phyloP scores from a whole-genome alignment of 1,140 invertebrate species.

The Drosophila triauraria region DNA sequence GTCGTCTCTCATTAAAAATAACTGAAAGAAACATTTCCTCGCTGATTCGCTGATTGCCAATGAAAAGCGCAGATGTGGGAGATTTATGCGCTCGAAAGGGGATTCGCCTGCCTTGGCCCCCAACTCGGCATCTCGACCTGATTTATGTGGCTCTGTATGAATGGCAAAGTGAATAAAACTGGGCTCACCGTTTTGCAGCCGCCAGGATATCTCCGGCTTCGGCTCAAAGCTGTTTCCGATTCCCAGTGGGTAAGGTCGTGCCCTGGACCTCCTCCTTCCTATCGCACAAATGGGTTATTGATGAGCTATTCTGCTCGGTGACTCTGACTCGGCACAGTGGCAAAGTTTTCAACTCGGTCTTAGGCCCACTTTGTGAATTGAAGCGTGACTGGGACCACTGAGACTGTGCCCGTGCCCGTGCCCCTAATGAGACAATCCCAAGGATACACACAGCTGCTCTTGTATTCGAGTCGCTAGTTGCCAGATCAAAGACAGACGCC shows the following conservation, averaged over 20 bases:
- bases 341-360: slow-evolving; percentile 63
- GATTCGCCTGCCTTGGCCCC: slow-evolving; percentile 38
- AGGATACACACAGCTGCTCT: slow-evolving; percentile 9
- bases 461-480: slow-evolving; percentile 20
- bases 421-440: slow-evolving; percentile 52
- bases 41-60: slow-evolving; percentile 69
- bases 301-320: slow-evolving; percentile 72
- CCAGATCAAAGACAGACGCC: slow-evolving; percentile 2
- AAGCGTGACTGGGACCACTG: slow-evolving; percentile 64
- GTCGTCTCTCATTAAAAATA: slow-evolving; percentile 68
- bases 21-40: slow-evolving; percentile 60
- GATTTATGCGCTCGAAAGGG: slow-evolving; percentile 34
- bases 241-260: slow-evolving; percentile 56
- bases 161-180: slow-evolving; percentile 60
- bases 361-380: slow-evolving; percentile 58
- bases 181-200: slow-evolving; percentile 45
- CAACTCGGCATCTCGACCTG: slow-evolving; percentile 17
- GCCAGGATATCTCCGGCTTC: slow-evolving; percentile 29
- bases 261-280: slow-evolving; percentile 18
- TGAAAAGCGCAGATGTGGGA: slow-evolving; percentile 58
- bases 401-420: not conserved
- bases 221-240: slow-evolving; percentile 50
- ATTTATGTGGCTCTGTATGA: slow-evolving; percentile 51
- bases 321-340: slow-evolving; percentile 55
- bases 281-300: slow-evolving; percentile 79